Base-by-base conservation (phyloP, 2,797 vertebrate genomes). In the Pseudopleuronectes americanus region DNA sequence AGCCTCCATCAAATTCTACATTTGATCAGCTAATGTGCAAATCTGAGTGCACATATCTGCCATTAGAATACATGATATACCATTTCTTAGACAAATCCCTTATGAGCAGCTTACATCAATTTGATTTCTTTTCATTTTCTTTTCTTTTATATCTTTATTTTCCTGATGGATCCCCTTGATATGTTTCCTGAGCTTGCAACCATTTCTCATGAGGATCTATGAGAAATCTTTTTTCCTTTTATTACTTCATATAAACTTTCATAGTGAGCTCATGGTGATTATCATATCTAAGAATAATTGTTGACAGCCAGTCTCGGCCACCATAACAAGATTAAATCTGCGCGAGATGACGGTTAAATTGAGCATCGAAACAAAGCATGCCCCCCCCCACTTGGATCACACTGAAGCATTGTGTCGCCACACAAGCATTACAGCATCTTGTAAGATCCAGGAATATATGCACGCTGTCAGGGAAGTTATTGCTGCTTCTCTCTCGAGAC, bases 201-300 rank as follows among this genome's bases (percentile, higher is more conserved):
- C 10, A 41, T 75, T 76, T 72, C 77, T 84, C 73, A 31, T 3
- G 58, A 80, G 81, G 57, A 76, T 70, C 67, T 28, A 26, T 5
- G 26, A 26, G 26, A 52, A 77, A 65, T 63, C 3, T 45, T 3
- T 3, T 64, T 10, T 53, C 14, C 38, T 13, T 48, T 57, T 58
- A 57, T 74, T 7, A 9, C 31, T n/a, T 36, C 19, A 57, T 71
- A 10, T 49, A 60, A 75, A 67, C 43, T 68, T 78, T 67, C 43
- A 70, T 52, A 1, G 24, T 66, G 9, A 71, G 64, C 54, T 68
- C 49, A 33, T 56, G 55, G 53, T 70, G 61, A 83, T 84, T 47
- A 84, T 79, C 68, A 85, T 80, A 71, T 66, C 76, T 55, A 67
- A 75, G 72, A 80, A 74, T 83, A 76, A 77, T 77, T 83, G 66